Evolutionary conservation across 2,797 vertebrate genomes (phyloP).

Genomic region (Mus minutoides): DNA sequence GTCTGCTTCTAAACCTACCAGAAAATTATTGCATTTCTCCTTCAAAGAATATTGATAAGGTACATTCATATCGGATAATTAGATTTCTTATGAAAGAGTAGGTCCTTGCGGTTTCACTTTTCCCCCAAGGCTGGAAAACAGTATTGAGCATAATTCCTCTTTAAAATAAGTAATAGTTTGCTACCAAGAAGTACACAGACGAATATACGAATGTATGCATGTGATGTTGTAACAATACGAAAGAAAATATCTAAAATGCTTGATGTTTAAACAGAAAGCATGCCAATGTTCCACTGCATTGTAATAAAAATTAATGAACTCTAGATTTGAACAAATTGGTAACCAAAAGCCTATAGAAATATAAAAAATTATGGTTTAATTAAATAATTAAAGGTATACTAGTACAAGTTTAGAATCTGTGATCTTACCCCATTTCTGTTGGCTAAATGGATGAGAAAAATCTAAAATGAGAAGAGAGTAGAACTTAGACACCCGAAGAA

Average conservation of each 20-base stretch:
- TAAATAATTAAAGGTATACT: background rate
- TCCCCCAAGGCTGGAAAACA: background rate
- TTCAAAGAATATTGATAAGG: conserved; percentile 34
- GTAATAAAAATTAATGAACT: background rate
- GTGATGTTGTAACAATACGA: background rate
- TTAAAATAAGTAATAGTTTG: background rate
- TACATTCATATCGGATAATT: background rate
- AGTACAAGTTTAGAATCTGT: background rate
- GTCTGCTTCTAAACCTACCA: background rate
- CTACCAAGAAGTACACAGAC: background rate
- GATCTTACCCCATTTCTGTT: background rate
- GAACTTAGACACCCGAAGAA: background rate
- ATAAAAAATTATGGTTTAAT: background rate
- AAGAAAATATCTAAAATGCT: background rate
- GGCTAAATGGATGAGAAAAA: background rate
- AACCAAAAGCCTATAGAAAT: background rate
- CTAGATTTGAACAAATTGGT: background rate
- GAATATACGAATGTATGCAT: no score
- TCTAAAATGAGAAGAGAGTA: background rate
- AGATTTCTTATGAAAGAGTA: background rate
- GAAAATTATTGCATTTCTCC: background rate
- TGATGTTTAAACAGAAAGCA: conserved; percentile 31
- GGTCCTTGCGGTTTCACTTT: background rate
- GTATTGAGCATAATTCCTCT: background rate
- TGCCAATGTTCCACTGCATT: background rate